A percentile compares a stretch with the other conserved stretches of the same genome.
Conservation (phyloP, 2,888 invertebrate species). For the Drosophila aldrichi region DNA sequence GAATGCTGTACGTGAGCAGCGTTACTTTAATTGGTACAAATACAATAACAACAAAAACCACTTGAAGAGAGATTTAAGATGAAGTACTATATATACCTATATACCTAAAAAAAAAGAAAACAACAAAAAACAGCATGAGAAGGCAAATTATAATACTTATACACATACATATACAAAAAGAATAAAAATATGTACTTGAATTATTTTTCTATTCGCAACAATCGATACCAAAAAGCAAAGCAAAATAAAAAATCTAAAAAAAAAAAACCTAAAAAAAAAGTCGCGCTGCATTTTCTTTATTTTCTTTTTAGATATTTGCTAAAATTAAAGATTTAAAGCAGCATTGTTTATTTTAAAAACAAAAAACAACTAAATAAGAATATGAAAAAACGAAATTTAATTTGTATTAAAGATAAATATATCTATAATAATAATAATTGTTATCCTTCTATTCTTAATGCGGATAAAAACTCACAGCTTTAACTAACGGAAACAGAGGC, state of each 20-base stretch:
- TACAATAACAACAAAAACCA: slow-evolving; percentile 64
- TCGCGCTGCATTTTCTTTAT: slow-evolving; percentile 63
- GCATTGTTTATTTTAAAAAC: slow-evolving; percentile 50
- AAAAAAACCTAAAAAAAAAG: slow-evolving; percentile 30
- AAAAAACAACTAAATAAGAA: slow-evolving; percentile 18
- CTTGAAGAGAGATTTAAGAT: slow-evolving; percentile 13
- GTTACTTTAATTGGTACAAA: slow-evolving; percentile 78
- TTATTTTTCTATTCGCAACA: slow-evolving; percentile 80
- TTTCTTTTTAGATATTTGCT: slow-evolving; percentile 70
- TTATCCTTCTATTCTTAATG: slow-evolving; percentile 79
- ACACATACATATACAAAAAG: slow-evolving; percentile 68
- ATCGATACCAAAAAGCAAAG: slow-evolving; percentile 58
- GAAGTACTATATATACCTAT: slow-evolving; percentile 75
- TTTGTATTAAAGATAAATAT: slow-evolving; percentile 39
- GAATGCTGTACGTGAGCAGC: slow-evolving; percentile 22
- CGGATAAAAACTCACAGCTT: slow-evolving; percentile 84
- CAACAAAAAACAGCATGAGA: slow-evolving; percentile 12
- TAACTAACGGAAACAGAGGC: slow-evolving; percentile 81
- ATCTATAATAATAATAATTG: slow-evolving; percentile 61
- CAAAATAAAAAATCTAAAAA: slow-evolving; percentile 19
- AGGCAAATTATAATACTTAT: slow-evolving; percentile 72
- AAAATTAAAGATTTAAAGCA: slow-evolving; percentile 44
- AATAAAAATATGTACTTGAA: slow-evolving; percentile 66
- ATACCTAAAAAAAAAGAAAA: slow-evolving; percentile 54
- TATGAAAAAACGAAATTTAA: slow-evolving; percentile 36